Evolutionary conservation across 2,888 invertebrate species (phyloP).

Genomic region (Siphonodentalium dalli): DNA sequence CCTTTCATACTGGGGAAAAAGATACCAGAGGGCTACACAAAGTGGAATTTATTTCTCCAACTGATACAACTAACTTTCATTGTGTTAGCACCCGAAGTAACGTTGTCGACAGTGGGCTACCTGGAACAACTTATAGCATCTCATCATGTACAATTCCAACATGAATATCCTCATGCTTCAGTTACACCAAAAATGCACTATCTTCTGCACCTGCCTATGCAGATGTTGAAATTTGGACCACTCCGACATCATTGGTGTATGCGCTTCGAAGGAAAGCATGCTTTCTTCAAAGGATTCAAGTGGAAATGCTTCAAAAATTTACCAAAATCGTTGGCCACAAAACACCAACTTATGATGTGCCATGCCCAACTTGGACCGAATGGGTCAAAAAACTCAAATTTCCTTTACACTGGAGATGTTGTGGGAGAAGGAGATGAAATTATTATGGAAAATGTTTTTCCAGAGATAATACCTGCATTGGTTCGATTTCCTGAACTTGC

Average conservation of each 20-base stretch:
- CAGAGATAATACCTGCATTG: too few relatives aligned
- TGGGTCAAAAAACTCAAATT: slow-evolving; percentile 2
- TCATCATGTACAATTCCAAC: slow-evolving; percentile 6
- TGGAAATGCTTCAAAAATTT: slow-evolving; percentile 28
- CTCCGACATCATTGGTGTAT: slow-evolving; percentile 31
- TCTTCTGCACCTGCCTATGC: slow-evolving; percentile 28
- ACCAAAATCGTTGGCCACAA: slow-evolving; percentile 9
- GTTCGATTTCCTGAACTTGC: too few relatives aligned
- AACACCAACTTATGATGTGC: slow-evolving; percentile 30
- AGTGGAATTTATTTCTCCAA: slow-evolving; percentile 18
- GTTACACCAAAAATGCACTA: slow-evolving; percentile 31
- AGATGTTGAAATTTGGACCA: slow-evolving; percentile 29
- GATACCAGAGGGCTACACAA: slow-evolving; percentile 7
- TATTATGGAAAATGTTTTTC: too few relatives aligned
- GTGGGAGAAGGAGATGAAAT: slow-evolving; percentile 8
- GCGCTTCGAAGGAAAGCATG: slow-evolving; percentile 34
- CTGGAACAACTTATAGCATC: neutral
- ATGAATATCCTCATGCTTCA: slow-evolving; percentile 15
- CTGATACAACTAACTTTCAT: slow-evolving; percentile 15
- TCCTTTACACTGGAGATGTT: slow-evolving; percentile 20
- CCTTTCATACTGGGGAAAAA: slow-evolving; percentile 19
- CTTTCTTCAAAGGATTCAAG: slow-evolving; percentile 24
- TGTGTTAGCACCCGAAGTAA: slow-evolving; percentile 1
- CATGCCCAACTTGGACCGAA: slow-evolving; percentile 3
- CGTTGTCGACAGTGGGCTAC: neutral